phyloP scores from a whole-genome alignment of 2,797 vertebrate genomes.

The Etheostoma perlongum region DNA sequence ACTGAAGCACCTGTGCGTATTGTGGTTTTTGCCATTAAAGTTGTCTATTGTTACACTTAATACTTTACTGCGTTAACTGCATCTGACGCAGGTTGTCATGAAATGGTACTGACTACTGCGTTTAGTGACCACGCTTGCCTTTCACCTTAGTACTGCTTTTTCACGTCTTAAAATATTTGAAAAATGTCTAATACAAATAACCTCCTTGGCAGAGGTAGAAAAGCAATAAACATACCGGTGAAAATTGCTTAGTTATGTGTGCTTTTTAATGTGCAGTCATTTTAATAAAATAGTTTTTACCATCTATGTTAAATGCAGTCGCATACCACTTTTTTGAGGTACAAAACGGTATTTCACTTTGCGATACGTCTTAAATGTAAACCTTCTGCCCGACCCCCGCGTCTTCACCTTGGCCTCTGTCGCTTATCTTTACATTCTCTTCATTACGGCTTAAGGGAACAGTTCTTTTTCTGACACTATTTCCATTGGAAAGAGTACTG shows the following conservation, averaged over 20 bases:
- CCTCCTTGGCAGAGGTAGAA: too few relatives aligned
- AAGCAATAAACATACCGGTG: slow-evolving; percentile 63
- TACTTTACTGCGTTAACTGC: slow-evolving; percentile 6
- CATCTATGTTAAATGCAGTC: slow-evolving; percentile 55
- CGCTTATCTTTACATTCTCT: slow-evolving; percentile 47
- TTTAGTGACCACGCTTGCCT: slow-evolving; percentile 12
- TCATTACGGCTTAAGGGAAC: slow-evolving; percentile 57
- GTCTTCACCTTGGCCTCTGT: slow-evolving; percentile 31
- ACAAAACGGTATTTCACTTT: slow-evolving; percentile 43
- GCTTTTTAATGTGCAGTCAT: slow-evolving; percentile 79
- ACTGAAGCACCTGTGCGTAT: slow-evolving; percentile 56
- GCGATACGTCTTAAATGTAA: slow-evolving; percentile 22
- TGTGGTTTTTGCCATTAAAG: slow-evolving; percentile 41
- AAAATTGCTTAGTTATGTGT: slow-evolving; percentile 73
- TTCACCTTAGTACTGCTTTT: slow-evolving; percentile 28
- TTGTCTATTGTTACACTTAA: slow-evolving; percentile 6
- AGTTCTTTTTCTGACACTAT: slow-evolving; percentile 36
- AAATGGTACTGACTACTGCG: slow-evolving; percentile 30
- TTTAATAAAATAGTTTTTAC: slow-evolving; percentile 69
- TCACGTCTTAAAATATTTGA: slow-evolving; percentile 46
- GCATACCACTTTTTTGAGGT: slow-evolving; percentile 54
- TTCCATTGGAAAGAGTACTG: slow-evolving; percentile 63
- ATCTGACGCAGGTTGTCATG: slow-evolving; percentile 11
- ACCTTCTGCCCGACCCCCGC: slow-evolving; percentile 19
- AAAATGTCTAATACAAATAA: slow-evolving; percentile 56